phyloP scores from a whole-genome alignment of 2,113 vertebrate genomes.

The Talpa occidentalis region DNA sequence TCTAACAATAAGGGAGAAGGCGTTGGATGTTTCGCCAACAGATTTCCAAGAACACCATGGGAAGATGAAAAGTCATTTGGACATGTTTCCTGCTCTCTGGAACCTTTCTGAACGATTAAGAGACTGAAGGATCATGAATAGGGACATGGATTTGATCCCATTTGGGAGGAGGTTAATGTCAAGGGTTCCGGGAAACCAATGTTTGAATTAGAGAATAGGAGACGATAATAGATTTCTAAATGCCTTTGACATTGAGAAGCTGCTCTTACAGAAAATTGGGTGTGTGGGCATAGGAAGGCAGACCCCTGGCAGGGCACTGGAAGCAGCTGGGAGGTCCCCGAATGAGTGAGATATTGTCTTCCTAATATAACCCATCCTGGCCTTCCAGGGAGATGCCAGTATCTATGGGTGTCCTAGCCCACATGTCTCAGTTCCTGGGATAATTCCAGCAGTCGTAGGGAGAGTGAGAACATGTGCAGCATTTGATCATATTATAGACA shows the following conservation, averaged over 20 bases:
- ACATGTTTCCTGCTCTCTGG: neutral
- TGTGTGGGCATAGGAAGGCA: neutral
- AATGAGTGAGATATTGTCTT: neutral
- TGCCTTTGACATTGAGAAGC: neutral
- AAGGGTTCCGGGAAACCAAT: neutral
- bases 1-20: neutral
- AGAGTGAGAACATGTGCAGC: accelerated
- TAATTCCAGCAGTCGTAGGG: neutral
- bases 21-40: neutral
- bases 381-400: neutral
- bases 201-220: neutral
- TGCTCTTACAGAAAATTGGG: neutral
- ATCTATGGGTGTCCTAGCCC: neutral
- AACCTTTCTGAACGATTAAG: conserved; percentile 16
- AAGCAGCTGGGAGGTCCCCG: neutral
- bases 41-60: neutral
- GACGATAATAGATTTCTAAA: neutral
- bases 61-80: neutral
- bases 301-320: neutral
- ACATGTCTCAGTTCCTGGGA: neutral
- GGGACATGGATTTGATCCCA: neutral
- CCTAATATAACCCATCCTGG: neutral
- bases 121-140: neutral
- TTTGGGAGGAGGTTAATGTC: neutral
- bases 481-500: accelerated